Percentiles rank a stretch among this genome's conserved stretches.
phyloP scores from a whole-genome alignment of 2,797 vertebrate species.

The Lepus oiostolus region DNA sequence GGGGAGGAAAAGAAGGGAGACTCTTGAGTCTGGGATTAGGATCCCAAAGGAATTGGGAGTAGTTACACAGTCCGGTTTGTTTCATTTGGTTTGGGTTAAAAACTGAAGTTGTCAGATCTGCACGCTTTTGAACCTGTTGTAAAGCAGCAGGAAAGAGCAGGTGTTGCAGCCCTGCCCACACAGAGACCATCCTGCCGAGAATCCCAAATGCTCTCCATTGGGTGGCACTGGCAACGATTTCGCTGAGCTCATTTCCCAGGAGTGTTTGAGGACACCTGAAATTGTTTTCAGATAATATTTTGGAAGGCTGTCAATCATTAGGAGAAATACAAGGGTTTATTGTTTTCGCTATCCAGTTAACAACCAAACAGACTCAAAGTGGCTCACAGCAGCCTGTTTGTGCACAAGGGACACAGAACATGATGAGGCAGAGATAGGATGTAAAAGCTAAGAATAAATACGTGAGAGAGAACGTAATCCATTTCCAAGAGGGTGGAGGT shows the following conservation, averaged over 20 bases:
- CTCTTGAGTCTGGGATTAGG: neutral
- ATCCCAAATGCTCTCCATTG: neutral
- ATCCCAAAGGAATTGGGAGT: neutral
- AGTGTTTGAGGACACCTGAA: neutral
- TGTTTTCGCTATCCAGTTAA: constrained; percentile 9
- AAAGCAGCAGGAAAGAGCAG: neutral
- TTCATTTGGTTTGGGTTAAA: neutral
- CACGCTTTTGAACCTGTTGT: neutral
- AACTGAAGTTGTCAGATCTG: neutral
- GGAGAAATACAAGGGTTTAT: neutral
- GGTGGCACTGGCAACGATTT: neutral
- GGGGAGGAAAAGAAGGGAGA: neutral
- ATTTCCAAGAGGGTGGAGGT: neutral
- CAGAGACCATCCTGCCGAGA: neutral
- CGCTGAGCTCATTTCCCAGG: neutral
- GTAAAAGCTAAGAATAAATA: neutral
- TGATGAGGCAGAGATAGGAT: neutral
- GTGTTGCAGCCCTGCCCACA: fast-evolving
- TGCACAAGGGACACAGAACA: neutral
- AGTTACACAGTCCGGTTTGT: neutral
- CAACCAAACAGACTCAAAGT: neutral
- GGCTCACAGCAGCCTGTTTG: neutral
- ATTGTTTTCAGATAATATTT: constrained; percentile 12
- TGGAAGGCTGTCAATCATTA: constrained; percentile 15
- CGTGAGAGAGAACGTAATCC: neutral